Evolutionary conservation across 2,797 vertebrate species (phyloP).

Genomic region (Mallotus villosus): DNA sequence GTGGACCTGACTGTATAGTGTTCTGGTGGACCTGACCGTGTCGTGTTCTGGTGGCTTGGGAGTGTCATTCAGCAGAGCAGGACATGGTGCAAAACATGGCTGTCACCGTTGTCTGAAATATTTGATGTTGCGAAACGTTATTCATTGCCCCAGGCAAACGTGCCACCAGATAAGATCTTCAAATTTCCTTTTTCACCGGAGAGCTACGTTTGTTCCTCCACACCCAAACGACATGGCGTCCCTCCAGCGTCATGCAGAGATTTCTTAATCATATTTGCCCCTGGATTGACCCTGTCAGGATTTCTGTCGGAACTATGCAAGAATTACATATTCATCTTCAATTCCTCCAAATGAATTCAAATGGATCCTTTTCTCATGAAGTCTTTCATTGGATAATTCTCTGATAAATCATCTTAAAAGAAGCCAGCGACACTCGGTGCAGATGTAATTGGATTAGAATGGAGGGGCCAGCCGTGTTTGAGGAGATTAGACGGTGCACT

Average conservation of each 20-base stretch:
- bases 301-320: slow-evolving; percentile 33
- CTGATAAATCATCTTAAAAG: slow-evolving; percentile 85
- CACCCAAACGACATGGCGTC: not conserved
- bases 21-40: not conserved
- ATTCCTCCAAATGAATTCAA: slow-evolving; percentile 52
- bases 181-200: not conserved
- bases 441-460: slow-evolving; percentile 99
- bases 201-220: not conserved
- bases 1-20: not conserved
- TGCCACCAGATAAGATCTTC: not conserved
- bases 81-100: too few relatives aligned
- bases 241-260: not conserved
- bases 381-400: slow-evolving; percentile 85
- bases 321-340: slow-evolving; percentile 49
- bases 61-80: too few relatives aligned
- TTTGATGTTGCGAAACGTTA: not conserved
- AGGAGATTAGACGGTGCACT: slow-evolving; percentile 96
- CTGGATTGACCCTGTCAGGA: slow-evolving; percentile 30
- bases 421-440: slow-evolving; percentile 82
- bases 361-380: slow-evolving; percentile 41
- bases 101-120: not conserved
- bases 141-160: not conserved
- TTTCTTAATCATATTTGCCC: not conserved
- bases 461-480: slow-evolving; percentile 83
- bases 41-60: too few relatives aligned